Evolutionary conservation across 1,140 invertebrate species (phyloP).

Genomic region (Bradysia coprophila): DNA sequence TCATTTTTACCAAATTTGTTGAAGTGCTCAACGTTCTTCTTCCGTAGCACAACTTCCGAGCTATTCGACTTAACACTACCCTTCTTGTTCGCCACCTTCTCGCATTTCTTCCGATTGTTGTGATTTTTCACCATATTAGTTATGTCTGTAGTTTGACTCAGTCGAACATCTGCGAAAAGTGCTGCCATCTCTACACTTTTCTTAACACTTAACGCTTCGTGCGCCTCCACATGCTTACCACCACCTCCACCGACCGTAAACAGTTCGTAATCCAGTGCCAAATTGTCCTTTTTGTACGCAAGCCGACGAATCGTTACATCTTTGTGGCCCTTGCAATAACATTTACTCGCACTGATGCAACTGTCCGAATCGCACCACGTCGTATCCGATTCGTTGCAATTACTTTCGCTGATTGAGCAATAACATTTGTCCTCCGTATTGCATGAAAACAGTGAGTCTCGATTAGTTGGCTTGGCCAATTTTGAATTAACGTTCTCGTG

Average conservation of each 20-base stretch:
- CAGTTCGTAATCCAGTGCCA: slow-evolving; percentile 51
- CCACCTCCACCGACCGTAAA: slow-evolving; percentile 27
- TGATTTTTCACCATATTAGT: neutral
- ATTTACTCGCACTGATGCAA: slow-evolving; percentile 73
- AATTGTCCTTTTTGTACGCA: slow-evolving; percentile 30
- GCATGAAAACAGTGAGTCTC: slow-evolving; percentile 21
- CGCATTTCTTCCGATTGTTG: slow-evolving; percentile 3
- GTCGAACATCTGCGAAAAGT: slow-evolving; percentile 49
- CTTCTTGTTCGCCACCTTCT: neutral
- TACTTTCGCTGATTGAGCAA: slow-evolving; percentile 30
- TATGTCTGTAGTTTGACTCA: slow-evolving; percentile 21
- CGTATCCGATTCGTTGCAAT: slow-evolving; percentile 27
- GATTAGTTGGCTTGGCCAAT: slow-evolving; percentile 5
- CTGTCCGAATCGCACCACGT: slow-evolving; percentile 68
- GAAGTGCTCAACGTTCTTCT: too few relatives aligned
- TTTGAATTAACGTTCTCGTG: slow-evolving; percentile 15
- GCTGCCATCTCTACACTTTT: slow-evolving; percentile 77
- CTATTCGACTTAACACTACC: neutral
- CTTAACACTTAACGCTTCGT: slow-evolving; percentile 63
- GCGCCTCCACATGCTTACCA: slow-evolving; percentile 22
- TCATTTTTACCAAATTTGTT: slow-evolving; percentile 7
- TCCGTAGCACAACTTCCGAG: slow-evolving; percentile 7
- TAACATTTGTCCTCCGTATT: slow-evolving; percentile 44
- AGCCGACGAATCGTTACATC: slow-evolving; percentile 14
- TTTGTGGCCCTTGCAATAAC: slow-evolving; percentile 49